A percentile compares a stretch with the other conserved stretches of the same genome.
phyloP scores from a whole-genome alignment of 1,140 invertebrate species.

The Metaphire vulgaris region DNA sequence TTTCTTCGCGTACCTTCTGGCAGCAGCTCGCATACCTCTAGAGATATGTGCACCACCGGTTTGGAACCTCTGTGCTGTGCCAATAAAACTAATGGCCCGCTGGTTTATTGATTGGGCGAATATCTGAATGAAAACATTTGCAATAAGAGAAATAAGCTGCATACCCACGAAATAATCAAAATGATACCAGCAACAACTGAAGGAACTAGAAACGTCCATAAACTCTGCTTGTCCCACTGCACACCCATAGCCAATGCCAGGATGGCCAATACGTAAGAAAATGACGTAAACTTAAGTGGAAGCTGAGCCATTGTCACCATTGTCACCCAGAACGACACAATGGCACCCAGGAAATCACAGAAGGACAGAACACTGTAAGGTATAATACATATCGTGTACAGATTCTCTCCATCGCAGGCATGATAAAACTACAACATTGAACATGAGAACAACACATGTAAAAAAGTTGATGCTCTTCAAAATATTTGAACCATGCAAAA shows the following conservation, averaged over 20 bases:
- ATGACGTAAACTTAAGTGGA: not conserved
- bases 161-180: not conserved
- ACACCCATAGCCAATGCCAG: not conserved
- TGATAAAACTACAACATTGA: slow-evolving; percentile 63
- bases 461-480: no score
- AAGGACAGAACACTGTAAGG: slow-evolving; percentile 68
- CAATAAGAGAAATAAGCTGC: no score
- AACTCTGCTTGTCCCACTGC: not conserved
- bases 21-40: no score
- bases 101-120: no score
- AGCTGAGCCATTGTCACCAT: slow-evolving; percentile 74
- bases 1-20: no score
- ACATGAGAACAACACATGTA: no score
- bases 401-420: slow-evolving; percentile 57
- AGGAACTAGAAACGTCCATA: not conserved
- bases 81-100: no score
- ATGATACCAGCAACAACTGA: not conserved
- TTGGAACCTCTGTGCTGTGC: no score
- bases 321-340: slow-evolving; percentile 84
- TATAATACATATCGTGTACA: slow-evolving; percentile 52
- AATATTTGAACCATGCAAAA: no score
- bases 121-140: no score
- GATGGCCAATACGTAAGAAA: not conserved
- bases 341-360: slow-evolving; percentile 81
- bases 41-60: no score